A percentile compares a stretch with the other conserved stretches of the same genome.
Evolutionary conservation across 2,113 vertebrate genomes (phyloP).

Genomic region (Notechis scutatus): DNA sequence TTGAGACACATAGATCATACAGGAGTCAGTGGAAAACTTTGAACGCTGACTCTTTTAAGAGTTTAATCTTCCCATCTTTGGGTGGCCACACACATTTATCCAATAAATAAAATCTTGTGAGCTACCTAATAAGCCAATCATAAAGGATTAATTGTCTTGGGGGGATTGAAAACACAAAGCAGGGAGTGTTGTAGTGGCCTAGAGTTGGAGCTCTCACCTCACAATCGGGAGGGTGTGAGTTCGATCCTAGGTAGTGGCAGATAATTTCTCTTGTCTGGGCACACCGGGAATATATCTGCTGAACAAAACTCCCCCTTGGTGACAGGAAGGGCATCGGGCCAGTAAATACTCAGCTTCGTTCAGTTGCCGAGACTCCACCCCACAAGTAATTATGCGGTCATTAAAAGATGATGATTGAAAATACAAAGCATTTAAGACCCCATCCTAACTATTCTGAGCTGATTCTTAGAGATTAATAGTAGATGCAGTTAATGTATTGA

Average conservation of each 20-base stretch:
- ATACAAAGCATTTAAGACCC: background rate
- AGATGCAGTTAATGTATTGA: background rate
- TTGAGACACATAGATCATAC: background rate
- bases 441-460: background rate
- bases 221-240: no score
- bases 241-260: no score
- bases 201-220: no score
- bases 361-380: no score
- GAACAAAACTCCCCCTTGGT: no score
- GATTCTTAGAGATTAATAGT: background rate
- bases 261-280: no score
- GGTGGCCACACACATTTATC: background rate
- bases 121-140: background rate
- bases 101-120: background rate
- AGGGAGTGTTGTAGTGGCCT: no score
- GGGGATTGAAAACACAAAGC: background rate
- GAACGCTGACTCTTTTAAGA: background rate
- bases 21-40: background rate
- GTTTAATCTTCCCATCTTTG: background rate
- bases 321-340: no score
- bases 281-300: no score
- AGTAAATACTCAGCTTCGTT: no score
- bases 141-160: background rate
- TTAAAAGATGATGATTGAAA: no score
- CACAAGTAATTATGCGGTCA: no score